A percentile compares a stretch with the other conserved stretches of the same genome.
Conservation (phyloP, 1,140 invertebrate species). For the Ylistrum balloti region DNA sequence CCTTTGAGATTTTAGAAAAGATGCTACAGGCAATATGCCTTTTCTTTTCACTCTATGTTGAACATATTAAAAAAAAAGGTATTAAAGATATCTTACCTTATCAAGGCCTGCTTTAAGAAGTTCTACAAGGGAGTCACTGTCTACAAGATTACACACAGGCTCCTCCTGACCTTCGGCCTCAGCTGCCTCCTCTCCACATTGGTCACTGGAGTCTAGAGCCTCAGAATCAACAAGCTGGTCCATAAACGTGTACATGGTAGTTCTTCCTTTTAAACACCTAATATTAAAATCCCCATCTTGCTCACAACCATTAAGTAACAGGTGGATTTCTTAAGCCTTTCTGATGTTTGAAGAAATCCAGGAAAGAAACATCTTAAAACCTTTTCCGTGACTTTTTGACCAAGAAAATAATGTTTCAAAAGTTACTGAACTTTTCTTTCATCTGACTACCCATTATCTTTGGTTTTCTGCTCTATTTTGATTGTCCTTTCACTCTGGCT, state of each 20-base stretch:
- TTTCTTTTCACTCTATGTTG: no score
- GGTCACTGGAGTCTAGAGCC: not conserved
- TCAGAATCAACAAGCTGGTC: slow-evolving; percentile 14
- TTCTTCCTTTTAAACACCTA: not conserved
- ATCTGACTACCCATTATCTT: no score
- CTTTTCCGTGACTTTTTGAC: not conserved
- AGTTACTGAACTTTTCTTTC: no score
- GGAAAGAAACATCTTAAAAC: not conserved
- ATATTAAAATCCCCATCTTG: slow-evolving; percentile 17
- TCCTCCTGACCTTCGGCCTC: slow-evolving; percentile 8
- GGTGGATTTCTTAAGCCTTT: not conserved
- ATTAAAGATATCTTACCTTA: not conserved
- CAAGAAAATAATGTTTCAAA: no score
- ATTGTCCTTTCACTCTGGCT: not conserved
- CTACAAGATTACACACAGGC: not conserved
- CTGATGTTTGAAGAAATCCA: slow-evolving; percentile 17
- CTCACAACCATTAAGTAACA: not conserved
- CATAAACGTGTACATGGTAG: slow-evolving; percentile 14
- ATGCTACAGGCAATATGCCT: no score
- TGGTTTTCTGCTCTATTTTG: not conserved
- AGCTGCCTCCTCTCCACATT: not conserved
- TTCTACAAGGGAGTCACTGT: slow-evolving; percentile 25
- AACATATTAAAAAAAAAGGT: no score
- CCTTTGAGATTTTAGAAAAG: no score
- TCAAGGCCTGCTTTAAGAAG: slow-evolving; percentile 18